Conservation (phyloP, 2,113 vertebrate genomes). For the Pedionomus torquatus region DNA sequence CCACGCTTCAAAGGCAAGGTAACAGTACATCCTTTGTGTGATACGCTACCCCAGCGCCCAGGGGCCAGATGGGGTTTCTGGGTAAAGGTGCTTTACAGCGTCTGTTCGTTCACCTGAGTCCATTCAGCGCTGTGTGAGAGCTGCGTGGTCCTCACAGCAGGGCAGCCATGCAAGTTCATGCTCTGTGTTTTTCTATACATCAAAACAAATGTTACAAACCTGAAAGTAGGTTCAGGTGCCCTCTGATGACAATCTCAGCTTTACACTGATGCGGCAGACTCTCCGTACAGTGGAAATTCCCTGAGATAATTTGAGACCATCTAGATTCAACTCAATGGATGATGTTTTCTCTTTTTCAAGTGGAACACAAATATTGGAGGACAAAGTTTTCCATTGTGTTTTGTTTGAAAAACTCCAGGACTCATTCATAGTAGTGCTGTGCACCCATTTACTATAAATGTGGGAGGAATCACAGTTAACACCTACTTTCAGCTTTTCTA, state of each 20-base stretch:
- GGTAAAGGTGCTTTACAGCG: background rate
- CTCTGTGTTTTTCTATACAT: background rate
- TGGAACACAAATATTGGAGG: background rate
- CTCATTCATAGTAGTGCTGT: background rate
- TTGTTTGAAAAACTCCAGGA: background rate
- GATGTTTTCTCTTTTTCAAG: background rate
- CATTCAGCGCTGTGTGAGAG: background rate
- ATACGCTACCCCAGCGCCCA: fast-evolving
- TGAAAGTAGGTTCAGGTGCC: background rate
- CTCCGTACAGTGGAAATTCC: background rate
- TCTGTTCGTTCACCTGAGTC: background rate
- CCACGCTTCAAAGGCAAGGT: background rate
- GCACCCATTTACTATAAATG: background rate
- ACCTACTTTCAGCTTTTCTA: background rate
- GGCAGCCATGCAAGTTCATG: background rate
- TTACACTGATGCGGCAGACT: background rate
- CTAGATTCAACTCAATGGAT: background rate
- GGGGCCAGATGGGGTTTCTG: background rate
- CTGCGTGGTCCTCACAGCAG: background rate
- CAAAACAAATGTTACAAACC: background rate
- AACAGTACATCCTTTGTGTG: background rate
- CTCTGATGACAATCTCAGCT: background rate
- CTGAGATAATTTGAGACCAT: background rate
- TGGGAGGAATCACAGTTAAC: background rate
- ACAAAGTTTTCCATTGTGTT: background rate